These are phyloP conservation scores for Notechis scutatus DNA, from an alignment of 2,113 vertebrate species.

Conservation along the genomic window DNA sequence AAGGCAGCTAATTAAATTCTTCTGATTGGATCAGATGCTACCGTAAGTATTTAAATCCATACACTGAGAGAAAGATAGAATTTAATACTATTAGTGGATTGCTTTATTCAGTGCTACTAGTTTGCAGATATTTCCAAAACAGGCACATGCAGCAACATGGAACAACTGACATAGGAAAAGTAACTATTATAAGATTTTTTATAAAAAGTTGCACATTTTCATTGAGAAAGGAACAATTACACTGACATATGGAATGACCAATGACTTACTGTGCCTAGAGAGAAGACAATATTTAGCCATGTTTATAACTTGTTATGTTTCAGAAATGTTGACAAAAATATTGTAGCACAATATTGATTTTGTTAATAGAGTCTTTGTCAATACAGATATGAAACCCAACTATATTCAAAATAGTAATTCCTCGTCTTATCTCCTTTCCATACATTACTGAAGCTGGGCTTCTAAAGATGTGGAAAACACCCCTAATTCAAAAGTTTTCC, in stretches of 20 bases:
- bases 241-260: not conserved
- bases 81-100: rapidly evolving
- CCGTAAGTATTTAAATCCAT: not conserved
- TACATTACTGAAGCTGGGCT: not conserved
- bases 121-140: rapidly evolving
- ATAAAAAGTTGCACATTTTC: not conserved
- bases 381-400: not conserved
- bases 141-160: not conserved
- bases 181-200: not conserved
- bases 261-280: not conserved
- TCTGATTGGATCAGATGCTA: not conserved
- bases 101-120: rapidly evolving
- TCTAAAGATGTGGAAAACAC: not conserved
- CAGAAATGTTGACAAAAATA: not conserved
- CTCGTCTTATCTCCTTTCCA: not conserved
- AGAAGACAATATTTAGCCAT: not conserved
- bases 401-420: not conserved
- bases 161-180: not conserved
- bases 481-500: not conserved
- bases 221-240: not conserved
- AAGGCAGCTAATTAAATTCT: not conserved
- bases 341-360: not conserved
- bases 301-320: not conserved
- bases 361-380: not conserved
- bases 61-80: not conserved